Conservation (phyloP, 1,140 invertebrate species). For the Pogonognathellus flavescens region DNA sequence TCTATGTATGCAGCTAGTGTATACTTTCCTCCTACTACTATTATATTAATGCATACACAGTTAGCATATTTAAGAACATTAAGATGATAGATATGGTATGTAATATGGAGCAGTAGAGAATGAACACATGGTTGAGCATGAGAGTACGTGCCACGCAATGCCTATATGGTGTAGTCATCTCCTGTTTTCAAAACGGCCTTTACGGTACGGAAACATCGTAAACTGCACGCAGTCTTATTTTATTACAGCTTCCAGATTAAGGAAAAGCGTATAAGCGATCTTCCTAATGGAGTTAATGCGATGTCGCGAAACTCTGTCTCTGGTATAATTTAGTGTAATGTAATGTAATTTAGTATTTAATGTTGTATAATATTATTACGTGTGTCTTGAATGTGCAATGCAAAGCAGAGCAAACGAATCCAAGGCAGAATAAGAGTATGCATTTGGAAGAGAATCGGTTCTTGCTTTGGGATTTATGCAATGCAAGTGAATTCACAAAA, state of each 20-base stretch:
- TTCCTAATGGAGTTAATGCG: conserved; percentile 42
- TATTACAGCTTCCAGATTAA: conserved; percentile 31
- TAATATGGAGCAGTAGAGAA: too few species aligned
- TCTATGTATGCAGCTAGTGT: too few species aligned
- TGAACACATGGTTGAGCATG: too few species aligned
- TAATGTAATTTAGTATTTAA: conserved; percentile 38
- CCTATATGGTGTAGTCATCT: neutral
- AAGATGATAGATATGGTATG: too few species aligned
- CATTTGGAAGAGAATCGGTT: neutral
- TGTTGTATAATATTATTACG: conserved; percentile 35
- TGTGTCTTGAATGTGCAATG: conserved; percentile 16
- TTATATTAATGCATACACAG: too few species aligned
- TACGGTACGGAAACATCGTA: neutral
- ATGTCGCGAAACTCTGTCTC: conserved; percentile 32
- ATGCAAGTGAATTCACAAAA: conserved; percentile 10
- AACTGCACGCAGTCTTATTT: conserved; percentile 29
- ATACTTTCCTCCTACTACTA: too few species aligned
- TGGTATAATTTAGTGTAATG: conserved; percentile 26
- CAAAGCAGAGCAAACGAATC: neutral
- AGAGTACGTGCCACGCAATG: too few species aligned
- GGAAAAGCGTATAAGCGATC: conserved; percentile 43
- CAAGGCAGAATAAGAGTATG: neutral
- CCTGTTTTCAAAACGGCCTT: neutral
- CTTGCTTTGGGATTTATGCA: conserved; percentile 18
- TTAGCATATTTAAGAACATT: too few species aligned